Conservation (phyloP, 2,113 vertebrate species). For the Erythrocercus mccallii region DNA sequence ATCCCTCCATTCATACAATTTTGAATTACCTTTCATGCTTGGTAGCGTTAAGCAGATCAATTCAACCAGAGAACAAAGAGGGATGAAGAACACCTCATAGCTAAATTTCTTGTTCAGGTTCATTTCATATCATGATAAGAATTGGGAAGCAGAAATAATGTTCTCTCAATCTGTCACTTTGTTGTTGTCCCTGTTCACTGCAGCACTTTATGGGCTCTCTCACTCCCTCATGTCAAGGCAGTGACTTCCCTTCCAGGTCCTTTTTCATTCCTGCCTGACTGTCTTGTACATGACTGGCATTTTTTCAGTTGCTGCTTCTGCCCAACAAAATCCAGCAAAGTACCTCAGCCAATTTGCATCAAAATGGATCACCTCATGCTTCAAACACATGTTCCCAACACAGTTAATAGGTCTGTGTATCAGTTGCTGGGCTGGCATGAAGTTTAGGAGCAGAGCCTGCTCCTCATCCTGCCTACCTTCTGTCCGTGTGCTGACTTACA, state of each 20-base stretch:
- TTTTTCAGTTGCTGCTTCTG: not conserved
- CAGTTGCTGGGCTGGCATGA: not conserved
- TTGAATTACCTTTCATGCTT: not conserved
- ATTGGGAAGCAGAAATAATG: fast-evolving
- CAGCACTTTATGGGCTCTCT: not conserved
- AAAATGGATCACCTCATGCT: not conserved
- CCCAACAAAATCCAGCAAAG: not conserved
- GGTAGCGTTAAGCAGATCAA: not conserved
- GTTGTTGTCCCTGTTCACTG: not conserved
- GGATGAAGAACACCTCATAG: not conserved
- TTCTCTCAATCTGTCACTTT: not conserved
- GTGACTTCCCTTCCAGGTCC: not conserved
- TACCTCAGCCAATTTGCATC: not conserved
- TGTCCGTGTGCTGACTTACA: not conserved
- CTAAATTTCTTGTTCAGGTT: not conserved
- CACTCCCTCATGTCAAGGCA: not conserved
- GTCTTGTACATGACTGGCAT: not conserved
- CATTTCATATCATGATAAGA: not conserved
- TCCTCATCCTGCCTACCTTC: not conserved
- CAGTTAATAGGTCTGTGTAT: not conserved
- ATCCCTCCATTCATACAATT: not conserved
- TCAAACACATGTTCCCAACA: not conserved
- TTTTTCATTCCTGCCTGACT: not conserved
- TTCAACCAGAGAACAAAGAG: not conserved
- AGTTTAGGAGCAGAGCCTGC: not conserved